phyloP scores from a whole-genome alignment of 1,140 invertebrate species.

The Leptestheria dahalacensis region DNA sequence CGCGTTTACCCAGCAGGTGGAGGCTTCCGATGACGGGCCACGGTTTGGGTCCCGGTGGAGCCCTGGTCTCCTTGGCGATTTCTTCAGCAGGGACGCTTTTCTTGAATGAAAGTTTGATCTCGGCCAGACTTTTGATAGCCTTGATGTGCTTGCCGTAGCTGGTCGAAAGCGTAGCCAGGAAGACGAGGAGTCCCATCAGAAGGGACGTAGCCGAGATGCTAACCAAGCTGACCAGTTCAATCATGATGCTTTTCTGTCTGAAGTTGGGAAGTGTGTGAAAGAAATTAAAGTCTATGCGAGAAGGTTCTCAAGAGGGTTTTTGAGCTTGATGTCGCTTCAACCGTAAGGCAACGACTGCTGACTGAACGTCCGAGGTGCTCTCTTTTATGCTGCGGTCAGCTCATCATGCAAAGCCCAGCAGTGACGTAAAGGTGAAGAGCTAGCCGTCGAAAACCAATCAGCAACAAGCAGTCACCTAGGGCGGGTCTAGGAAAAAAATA shows the following conservation, averaged over 20 bases:
- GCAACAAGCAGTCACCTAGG: background rate
- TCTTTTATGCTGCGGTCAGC: background rate
- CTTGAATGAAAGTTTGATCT: background rate
- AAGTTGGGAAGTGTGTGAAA: background rate
- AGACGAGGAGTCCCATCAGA: background rate
- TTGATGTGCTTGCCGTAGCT: background rate
- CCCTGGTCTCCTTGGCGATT: background rate
- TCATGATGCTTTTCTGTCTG: background rate
- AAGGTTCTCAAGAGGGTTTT: background rate
- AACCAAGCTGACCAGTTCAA: background rate
- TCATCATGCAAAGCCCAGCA: background rate
- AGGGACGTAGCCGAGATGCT: background rate
- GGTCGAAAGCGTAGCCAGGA: background rate
- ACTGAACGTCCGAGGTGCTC: background rate
- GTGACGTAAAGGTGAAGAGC: background rate
- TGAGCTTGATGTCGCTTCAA: background rate
- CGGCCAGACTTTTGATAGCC: background rate
- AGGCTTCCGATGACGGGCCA: constrained; percentile 56
- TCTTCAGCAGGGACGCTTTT: background rate
- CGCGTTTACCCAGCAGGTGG: constrained; percentile 43
- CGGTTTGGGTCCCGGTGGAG: constrained; percentile 40
- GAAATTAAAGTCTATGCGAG: background rate
- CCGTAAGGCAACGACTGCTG: background rate
- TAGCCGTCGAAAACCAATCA: background rate
- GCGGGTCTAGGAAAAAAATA: background rate